Conservation (phyloP, 2,113 vertebrate species). For the Oncorhynchus nerka region DNA sequence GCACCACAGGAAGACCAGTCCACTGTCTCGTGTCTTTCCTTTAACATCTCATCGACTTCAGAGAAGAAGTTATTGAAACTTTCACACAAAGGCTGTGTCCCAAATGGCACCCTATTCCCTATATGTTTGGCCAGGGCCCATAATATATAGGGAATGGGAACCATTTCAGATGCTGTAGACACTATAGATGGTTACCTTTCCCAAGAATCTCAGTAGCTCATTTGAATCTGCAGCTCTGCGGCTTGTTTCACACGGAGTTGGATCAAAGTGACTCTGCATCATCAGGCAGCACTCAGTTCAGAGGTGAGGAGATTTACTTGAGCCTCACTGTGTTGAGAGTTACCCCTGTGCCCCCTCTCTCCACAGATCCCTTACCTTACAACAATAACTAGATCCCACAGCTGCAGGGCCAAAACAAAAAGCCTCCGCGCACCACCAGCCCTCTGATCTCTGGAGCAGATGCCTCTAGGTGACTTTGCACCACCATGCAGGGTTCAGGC, state of each 20-base stretch:
- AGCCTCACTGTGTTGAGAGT: slow-evolving; percentile 63
- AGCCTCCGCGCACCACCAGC: not conserved
- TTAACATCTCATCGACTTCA: not conserved
- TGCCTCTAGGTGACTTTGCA: slow-evolving; percentile 51
- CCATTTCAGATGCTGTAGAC: no score
- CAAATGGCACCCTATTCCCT: no score
- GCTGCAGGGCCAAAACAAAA: slow-evolving; percentile 41
- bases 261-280: slow-evolving; percentile 66
- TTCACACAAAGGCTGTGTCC: not conserved
- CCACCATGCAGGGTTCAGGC: slow-evolving; percentile 25
- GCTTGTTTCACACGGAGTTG: slow-evolving; percentile 57
- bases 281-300: slow-evolving; percentile 69
- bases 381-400: slow-evolving; percentile 65
- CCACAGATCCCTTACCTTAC: slow-evolving; percentile 58
- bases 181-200: no score
- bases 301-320: slow-evolving; percentile 69
- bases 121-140: no score
- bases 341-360: slow-evolving; percentile 44
- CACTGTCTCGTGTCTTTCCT: not conserved
- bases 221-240: slow-evolving; percentile 8
- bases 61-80: not conserved
- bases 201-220: slow-evolving; percentile 16
- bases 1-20: no score
- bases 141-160: no score
- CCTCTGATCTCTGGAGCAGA: slow-evolving; percentile 63